Evolutionary conservation across 2,113 vertebrate genomes (phyloP).

Genomic region (Platysternon megacephalum): DNA sequence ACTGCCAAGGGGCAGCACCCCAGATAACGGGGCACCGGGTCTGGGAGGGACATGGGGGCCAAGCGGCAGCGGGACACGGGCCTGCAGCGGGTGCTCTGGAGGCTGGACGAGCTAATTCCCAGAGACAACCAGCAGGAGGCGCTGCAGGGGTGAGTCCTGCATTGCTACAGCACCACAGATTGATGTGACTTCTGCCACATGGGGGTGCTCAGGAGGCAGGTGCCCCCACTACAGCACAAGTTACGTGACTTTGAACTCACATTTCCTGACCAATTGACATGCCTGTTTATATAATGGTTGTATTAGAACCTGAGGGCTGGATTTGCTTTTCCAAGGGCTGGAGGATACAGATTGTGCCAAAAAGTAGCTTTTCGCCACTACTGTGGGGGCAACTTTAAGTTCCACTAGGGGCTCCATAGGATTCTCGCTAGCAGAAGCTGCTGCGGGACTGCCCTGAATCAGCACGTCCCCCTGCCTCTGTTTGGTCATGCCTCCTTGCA

Average conservation of each 20-base stretch:
- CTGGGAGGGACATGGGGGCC: too few relatives aligned
- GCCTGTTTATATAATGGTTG: not conserved
- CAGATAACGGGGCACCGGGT: too few relatives aligned
- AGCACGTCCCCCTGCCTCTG: not conserved
- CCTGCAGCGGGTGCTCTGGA: too few relatives aligned
- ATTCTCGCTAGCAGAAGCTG: not conserved
- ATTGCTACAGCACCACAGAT: too few relatives aligned
- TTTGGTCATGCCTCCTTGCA: not conserved
- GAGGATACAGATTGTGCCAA: not conserved
- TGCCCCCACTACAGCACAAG: not conserved
- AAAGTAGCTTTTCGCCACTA: not conserved
- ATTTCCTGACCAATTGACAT: not conserved
- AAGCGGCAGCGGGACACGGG: too few relatives aligned
- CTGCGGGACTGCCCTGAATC: not conserved
- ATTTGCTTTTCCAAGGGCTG: not conserved
- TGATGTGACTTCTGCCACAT: too few relatives aligned
- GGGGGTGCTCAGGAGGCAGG: not conserved
- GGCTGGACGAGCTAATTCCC: too few relatives aligned
- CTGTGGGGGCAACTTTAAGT: not conserved
- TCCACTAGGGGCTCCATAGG: not conserved
- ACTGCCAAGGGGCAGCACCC: too few relatives aligned
- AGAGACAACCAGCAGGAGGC: too few relatives aligned
- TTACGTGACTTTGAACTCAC: too few relatives aligned
- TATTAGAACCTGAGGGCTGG: too few relatives aligned
- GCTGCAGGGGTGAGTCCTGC: too few relatives aligned